phyloP scores from a whole-genome alignment of 2,797 vertebrate species.

The Phoxinus dragarum region DNA sequence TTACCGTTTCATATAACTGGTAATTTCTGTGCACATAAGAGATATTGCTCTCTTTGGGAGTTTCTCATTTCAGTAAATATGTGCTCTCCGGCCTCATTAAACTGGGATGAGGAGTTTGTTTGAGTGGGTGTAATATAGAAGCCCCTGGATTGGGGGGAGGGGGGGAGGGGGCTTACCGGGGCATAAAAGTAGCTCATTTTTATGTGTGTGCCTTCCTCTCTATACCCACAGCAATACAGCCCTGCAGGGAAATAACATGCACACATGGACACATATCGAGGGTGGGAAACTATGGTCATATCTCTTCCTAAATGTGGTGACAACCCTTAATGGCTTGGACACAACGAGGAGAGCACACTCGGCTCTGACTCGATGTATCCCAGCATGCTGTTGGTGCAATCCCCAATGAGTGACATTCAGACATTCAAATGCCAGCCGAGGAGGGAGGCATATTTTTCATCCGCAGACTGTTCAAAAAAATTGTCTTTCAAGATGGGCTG shows the following conservation, averaged over 20 bases:
- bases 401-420: constrained; percentile 43
- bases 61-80: constrained; percentile 54
- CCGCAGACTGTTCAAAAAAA: constrained; percentile 38
- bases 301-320: constrained; percentile 44
- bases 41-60: constrained; percentile 36
- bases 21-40: constrained; percentile 45
- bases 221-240: constrained; percentile 35
- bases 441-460: constrained; percentile 37
- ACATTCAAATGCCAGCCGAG: constrained; percentile 7
- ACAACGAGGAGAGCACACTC: neutral
- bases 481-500: constrained; percentile 45
- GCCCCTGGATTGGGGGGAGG: neutral
- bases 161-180: constrained; percentile 27
- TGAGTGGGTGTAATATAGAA: constrained; percentile 41
- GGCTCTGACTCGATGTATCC: neutral
- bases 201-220: constrained; percentile 41
- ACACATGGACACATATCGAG: constrained; percentile 16
- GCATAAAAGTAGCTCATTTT: constrained; percentile 55
- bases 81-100: constrained; percentile 50
- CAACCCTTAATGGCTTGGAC: constrained; percentile 1
- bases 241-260: constrained; percentile 56
- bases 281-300: constrained; percentile 26
- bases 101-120: constrained; percentile 29
- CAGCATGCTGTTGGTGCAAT: constrained; percentile 5
- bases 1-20: constrained; percentile 16